Evolutionary conservation across 2,113 vertebrate genomes (phyloP).

Genomic region (Saguinus imperator): DNA sequence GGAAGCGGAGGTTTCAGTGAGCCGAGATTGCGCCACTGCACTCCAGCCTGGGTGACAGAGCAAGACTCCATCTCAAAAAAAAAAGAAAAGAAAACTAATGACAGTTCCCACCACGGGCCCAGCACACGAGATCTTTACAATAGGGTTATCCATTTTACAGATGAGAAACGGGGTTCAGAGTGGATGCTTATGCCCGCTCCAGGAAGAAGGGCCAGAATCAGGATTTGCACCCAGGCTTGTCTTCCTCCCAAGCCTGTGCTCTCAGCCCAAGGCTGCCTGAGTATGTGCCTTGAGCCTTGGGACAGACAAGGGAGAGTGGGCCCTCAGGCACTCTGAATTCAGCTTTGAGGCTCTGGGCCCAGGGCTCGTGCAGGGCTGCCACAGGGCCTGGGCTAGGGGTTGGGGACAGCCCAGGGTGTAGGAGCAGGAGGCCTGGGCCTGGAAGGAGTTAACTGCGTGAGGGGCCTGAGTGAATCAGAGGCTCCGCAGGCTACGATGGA

Average conservation of each 20-base stretch:
- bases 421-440: constrained; percentile 48
- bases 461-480: constrained; percentile 87
- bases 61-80: too few relatives aligned
- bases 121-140: background rate
- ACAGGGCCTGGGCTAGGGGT: rapidly evolving
- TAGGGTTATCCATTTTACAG: background rate
- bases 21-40: too few relatives aligned
- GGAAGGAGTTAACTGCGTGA: constrained; percentile 85
- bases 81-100: background rate
- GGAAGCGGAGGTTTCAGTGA: too few relatives aligned
- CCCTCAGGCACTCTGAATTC: background rate
- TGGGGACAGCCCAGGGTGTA: background rate
- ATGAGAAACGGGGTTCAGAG: background rate
- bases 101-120: background rate
- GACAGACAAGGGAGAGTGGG: background rate
- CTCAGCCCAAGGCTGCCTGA: background rate
- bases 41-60: too few relatives aligned
- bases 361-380: background rate
- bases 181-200: rapidly evolving
- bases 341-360: background rate
- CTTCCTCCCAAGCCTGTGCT: background rate
- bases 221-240: background rate
- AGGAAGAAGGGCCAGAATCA: background rate
- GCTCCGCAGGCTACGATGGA: constrained; percentile 82
- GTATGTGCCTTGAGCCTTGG: rapidly evolving